A percentile compares a stretch with the other conserved stretches of the same genome.
Conservation (phyloP, 2,113 vertebrate species). For the Apodemus speciosus region DNA sequence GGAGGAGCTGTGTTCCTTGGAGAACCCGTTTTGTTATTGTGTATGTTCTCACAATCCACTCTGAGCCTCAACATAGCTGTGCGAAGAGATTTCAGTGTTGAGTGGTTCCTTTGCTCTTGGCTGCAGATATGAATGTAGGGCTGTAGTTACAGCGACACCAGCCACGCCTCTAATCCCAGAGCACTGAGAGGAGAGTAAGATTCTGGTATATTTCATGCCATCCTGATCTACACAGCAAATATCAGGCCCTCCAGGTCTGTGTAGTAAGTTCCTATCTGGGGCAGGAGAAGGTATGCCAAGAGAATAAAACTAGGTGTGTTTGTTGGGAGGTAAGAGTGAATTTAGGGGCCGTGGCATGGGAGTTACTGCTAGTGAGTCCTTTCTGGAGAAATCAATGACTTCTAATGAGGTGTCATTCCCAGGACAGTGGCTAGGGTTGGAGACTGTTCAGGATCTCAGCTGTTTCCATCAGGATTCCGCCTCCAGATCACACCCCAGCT, state of each 20-base stretch:
- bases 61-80: fast-evolving
- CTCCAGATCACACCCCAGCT: fast-evolving
- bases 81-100: not conserved
- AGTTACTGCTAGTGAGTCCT: fast-evolving
- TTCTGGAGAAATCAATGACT: not conserved
- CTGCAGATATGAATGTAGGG: fast-evolving
- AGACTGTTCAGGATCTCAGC: not conserved
- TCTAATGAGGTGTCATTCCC: fast-evolving
- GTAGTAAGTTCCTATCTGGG: not conserved
- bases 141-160: too few relatives aligned
- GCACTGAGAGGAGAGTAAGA: not conserved
- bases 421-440: fast-evolving
- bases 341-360: fast-evolving
- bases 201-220: not conserved
- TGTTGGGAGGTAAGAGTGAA: not conserved
- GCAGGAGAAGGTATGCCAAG: too few relatives aligned
- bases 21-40: not conserved
- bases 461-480: not conserved
- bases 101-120: not conserved
- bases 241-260: not conserved
- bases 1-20: fast-evolving
- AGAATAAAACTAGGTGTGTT: too few relatives aligned
- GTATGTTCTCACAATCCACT: fast-evolving
- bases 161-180: not conserved
- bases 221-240: not conserved